Evolutionary conservation across 2,113 vertebrate species (phyloP).

Genomic region (Lophotis ruficrista): DNA sequence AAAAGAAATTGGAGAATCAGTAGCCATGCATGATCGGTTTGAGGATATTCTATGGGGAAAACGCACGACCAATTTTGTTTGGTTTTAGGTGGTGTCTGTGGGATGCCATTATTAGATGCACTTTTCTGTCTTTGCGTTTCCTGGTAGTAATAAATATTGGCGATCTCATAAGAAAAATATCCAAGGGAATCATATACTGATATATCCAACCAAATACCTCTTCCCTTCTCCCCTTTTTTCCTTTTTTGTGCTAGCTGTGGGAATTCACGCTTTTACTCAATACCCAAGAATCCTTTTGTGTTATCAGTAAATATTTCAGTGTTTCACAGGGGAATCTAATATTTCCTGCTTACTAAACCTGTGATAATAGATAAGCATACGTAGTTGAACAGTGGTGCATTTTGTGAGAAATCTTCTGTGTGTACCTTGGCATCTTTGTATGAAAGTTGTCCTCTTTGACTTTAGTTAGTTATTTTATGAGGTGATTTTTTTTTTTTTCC

Average conservation of each 20-base stretch:
- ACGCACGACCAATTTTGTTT: neutral
- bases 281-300: constrained; percentile 3
- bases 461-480: neutral
- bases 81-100: neutral
- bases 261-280: neutral
- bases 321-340: constrained; percentile 15
- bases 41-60: neutral
- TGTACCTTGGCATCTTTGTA: constrained; percentile 13
- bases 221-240: neutral
- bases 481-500: too few species aligned
- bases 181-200: neutral
- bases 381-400: neutral
- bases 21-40: neutral
- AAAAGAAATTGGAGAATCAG: neutral
- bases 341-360: constrained; percentile 36
- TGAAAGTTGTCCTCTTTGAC: neutral
- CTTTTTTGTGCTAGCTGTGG: neutral
- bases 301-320: constrained; percentile 35
- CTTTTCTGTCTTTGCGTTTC: neutral
- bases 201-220: neutral
- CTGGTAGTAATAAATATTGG: neutral
- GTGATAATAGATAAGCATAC: neutral
- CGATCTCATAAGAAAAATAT: neutral
- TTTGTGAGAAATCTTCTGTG: neutral
- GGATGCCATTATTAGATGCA: neutral